These are phyloP conservation scores for Crocidura indochinensis DNA, from an alignment of 2,797 vertebrate species.

Conservation along the genomic window DNA sequence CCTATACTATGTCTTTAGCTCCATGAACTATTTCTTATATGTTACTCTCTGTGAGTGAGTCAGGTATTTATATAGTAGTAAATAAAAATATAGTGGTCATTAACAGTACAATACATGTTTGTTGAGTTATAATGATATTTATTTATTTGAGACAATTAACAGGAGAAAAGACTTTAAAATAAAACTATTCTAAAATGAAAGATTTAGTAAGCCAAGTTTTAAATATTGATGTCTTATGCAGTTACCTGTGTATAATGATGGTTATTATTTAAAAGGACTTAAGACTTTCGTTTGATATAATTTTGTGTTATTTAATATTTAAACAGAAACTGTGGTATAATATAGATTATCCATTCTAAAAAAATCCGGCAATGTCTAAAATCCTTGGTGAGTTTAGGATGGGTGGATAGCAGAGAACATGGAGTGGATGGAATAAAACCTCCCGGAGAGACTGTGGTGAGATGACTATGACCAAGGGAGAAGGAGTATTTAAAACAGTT, in stretches of 20 bases:
- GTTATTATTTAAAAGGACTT: slow-evolving; percentile 60
- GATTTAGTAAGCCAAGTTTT: slow-evolving; percentile 49
- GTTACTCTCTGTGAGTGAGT: slow-evolving; percentile 56
- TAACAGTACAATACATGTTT: slow-evolving; percentile 32
- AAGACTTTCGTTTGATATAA: slow-evolving; percentile 46
- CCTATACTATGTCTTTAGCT: too few relatives aligned
- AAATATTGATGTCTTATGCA: slow-evolving; percentile 58
- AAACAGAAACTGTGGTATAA: slow-evolving; percentile 27
- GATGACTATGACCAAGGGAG: too few relatives aligned
- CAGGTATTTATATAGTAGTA: slow-evolving; percentile 34
- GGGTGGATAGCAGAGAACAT: too few relatives aligned
- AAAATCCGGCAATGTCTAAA: too few relatives aligned
- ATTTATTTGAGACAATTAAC: slow-evolving; percentile 48
- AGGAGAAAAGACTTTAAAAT: slow-evolving; percentile 36
- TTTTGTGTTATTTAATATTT: slow-evolving; percentile 69
- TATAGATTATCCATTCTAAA: slow-evolving; percentile 1
- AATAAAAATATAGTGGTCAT: slow-evolving; percentile 34
- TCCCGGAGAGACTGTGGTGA: too few relatives aligned
- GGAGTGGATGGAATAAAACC: too few relatives aligned
- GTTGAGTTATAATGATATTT: slow-evolving; percentile 43
- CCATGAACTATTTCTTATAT: neutral
- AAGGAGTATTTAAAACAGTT: too few relatives aligned
- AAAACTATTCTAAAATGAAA: slow-evolving; percentile 52
- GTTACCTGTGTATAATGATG: neutral
- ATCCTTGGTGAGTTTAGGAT: too few relatives aligned